A percentile compares a stretch with the other conserved stretches of the same genome.
These are phyloP conservation scores for Numenius phaeopus DNA, from an alignment of 2,797 vertebrate genomes.

Conservation along the genomic window DNA sequence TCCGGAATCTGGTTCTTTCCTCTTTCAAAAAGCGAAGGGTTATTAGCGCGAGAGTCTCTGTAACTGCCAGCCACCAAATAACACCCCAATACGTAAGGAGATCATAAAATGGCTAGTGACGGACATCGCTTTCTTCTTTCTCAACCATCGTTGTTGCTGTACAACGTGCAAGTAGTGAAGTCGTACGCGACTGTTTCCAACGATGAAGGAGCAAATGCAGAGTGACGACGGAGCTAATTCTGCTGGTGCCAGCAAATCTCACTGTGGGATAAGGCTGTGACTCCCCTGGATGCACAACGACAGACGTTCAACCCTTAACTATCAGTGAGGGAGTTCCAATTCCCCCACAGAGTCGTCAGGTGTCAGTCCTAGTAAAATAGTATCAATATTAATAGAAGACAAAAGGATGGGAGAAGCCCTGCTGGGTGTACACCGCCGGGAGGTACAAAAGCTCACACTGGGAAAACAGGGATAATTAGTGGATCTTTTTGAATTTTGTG, in stretches of 20 bases:
- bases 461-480: not conserved
- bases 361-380: not conserved
- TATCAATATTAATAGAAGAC: not conserved
- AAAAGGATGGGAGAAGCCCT: not conserved
- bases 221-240: rapidly evolving
- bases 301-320: not conserved
- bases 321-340: not conserved
- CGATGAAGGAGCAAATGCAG: not conserved
- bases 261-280: not conserved
- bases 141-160: rapidly evolving
- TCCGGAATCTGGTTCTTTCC: not conserved
- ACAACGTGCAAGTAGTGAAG: too few species aligned
- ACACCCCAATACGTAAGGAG: not conserved
- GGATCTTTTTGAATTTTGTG: not conserved
- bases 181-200: rapidly evolving
- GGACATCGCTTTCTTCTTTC: not conserved
- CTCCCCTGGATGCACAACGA: not conserved
- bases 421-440: not conserved
- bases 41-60: not conserved
- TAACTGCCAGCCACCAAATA: not conserved
- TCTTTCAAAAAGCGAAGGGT: not conserved
- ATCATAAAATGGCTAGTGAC: not conserved
- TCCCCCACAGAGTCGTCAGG: not conserved
- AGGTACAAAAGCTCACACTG: not conserved
- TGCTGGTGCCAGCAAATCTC: not conserved